phyloP scores from a whole-genome alignment of 2,113 vertebrate genomes.

The Lethenteron reissneri region DNA sequence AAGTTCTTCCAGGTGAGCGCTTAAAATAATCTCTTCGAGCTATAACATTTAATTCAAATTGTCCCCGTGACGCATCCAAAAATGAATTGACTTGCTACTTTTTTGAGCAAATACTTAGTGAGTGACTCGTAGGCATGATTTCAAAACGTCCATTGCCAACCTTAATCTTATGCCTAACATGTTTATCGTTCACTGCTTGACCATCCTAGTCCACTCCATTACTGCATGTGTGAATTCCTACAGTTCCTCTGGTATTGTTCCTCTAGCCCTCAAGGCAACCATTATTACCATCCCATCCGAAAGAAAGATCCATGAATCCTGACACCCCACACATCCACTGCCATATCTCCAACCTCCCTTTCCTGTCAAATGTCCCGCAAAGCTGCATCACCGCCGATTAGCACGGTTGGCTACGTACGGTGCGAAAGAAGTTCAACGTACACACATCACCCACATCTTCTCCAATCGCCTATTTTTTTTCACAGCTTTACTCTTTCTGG shows the following conservation, averaged over 20 bases:
- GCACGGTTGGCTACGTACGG: no score
- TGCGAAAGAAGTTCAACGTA: no score
- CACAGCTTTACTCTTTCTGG: no score
- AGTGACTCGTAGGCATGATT: background rate
- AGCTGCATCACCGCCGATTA: no score
- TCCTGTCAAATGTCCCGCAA: no score
- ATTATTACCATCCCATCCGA: background rate
- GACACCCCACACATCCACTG: no score
- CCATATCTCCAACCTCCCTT: no score
- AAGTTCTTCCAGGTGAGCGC: constrained; percentile 68
- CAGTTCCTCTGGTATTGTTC: background rate
- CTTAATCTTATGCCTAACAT: background rate
- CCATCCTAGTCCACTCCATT: no score
- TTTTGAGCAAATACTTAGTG: background rate
- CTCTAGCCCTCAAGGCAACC: background rate
- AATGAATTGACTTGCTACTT: background rate
- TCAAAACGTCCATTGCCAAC: background rate
- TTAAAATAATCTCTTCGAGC: background rate
- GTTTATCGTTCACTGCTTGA: background rate
- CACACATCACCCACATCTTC: no score
- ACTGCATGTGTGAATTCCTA: no score
- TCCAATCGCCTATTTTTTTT: no score
- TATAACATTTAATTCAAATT: background rate
- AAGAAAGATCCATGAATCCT: background rate
- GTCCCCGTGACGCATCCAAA: background rate